Evolutionary conservation across 2,888 invertebrate genomes (phyloP).

Genomic region (Caenorhabditis sp.): DNA sequence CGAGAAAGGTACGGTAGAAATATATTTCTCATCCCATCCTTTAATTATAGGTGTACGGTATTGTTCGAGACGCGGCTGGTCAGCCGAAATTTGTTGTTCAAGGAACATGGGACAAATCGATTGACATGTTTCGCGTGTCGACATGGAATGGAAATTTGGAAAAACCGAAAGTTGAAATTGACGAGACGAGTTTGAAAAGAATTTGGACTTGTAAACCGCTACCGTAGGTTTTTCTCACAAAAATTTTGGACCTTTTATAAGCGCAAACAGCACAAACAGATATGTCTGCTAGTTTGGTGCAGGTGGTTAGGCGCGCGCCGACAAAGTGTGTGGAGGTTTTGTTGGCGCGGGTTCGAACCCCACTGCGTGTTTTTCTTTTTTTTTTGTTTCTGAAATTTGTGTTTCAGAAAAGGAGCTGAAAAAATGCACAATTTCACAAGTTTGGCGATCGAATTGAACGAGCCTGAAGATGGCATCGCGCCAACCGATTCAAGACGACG

Average conservation of each 20-base stretch:
- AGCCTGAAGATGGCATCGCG: conserved; percentile 87
- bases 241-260: too few relatives aligned
- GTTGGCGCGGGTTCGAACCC: too few relatives aligned
- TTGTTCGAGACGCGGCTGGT: conserved; percentile 76
- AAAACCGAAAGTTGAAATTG: conserved; percentile 84
- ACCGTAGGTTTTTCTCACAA: too few relatives aligned
- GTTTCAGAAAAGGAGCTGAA: conserved; percentile 76
- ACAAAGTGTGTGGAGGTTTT: too few relatives aligned
- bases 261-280: too few relatives aligned
- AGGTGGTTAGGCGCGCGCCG: too few relatives aligned
- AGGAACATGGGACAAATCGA: conserved; percentile 93
- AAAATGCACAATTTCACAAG: conserved; percentile 91
- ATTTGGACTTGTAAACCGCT: conserved; percentile 87
- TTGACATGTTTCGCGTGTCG: conserved; percentile 76
- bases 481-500: conserved; percentile 91
- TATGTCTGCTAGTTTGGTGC: too few relatives aligned
- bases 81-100: conserved; percentile 78
- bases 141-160: conserved; percentile 74
- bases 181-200: conserved; percentile 77
- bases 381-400: too few relatives aligned
- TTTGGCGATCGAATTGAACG: conserved; percentile 94
- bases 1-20: conserved; percentile 89
- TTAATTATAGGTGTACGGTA: too few relatives aligned
- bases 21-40: too few relatives aligned
- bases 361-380: too few relatives aligned